Evolutionary conservation across 2,797 vertebrate species (phyloP).

Genomic region (Tapera naevia): DNA sequence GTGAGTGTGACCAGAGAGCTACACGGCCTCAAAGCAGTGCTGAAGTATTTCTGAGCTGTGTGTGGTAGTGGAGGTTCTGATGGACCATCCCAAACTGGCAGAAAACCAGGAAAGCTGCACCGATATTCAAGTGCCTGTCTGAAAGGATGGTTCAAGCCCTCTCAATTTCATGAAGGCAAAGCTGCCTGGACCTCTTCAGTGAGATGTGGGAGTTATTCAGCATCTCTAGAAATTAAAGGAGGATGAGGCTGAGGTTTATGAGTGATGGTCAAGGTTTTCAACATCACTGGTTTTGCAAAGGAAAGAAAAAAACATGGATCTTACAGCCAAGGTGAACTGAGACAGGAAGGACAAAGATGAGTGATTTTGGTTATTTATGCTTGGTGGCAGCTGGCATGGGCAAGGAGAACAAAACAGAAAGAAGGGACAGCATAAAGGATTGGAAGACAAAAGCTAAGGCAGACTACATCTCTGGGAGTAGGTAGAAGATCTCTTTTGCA

Average conservation of each 20-base stretch:
- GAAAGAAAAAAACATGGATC: background rate
- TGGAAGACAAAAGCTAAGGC: background rate
- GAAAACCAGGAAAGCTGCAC: background rate
- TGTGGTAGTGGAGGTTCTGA: background rate
- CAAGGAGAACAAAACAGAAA: background rate
- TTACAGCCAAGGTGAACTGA: background rate
- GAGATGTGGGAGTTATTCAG: background rate
- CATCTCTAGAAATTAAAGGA: background rate
- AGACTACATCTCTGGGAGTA: background rate
- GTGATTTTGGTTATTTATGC: background rate
- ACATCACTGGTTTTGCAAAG: background rate
- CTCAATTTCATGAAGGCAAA: background rate
- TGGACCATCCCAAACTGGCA: background rate
- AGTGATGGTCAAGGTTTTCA: background rate
- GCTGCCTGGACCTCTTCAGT: background rate
- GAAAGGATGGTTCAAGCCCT: background rate
- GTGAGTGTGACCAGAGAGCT: background rate
- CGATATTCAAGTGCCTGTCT: background rate
- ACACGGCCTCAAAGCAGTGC: background rate
- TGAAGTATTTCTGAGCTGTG: background rate
- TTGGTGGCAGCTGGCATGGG: background rate
- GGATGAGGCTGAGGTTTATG: background rate
- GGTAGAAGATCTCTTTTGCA: background rate
- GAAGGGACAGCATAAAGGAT: background rate
- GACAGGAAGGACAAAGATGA: background rate